phyloP scores from a whole-genome alignment of 2,888 invertebrate genomes.

The Acleris emargana region DNA sequence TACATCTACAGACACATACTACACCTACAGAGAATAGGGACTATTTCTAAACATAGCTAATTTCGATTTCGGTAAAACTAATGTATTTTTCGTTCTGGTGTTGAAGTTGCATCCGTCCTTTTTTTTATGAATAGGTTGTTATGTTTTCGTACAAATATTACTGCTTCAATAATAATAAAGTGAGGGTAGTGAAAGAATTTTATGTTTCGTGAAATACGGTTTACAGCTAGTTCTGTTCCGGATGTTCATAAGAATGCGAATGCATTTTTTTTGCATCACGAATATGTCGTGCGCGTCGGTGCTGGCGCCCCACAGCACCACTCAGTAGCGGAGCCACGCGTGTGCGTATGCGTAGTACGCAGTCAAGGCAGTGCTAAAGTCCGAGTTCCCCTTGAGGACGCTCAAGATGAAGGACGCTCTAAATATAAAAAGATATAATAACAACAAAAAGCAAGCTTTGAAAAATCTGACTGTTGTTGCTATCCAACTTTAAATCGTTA shows the following conservation, averaged over 20 bases:
- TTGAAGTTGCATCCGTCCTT: not conserved
- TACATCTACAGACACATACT: too few species aligned
- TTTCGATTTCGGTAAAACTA: too few species aligned
- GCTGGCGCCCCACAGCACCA: conserved; percentile 1
- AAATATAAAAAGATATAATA: too few species aligned
- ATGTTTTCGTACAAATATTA: not conserved
- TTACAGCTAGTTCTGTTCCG: not conserved
- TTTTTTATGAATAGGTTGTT: not conserved
- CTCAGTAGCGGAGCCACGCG: not conserved
- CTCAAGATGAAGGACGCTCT: too few species aligned
- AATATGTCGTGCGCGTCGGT: not conserved
- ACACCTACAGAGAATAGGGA: too few species aligned
- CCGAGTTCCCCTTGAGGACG: too few species aligned
- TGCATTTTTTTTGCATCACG: conserved; percentile 2
- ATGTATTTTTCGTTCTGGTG: too few species aligned
- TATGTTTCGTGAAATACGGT: not conserved
- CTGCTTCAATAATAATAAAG: not conserved
- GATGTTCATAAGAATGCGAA: not conserved
- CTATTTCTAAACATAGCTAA: too few species aligned
- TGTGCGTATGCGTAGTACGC: conserved; percentile 4
- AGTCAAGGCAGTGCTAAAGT: not conserved
- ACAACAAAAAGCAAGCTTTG: too few species aligned
- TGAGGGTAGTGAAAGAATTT: not conserved
- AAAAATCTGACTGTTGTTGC: too few species aligned
- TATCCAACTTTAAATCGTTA: too few species aligned